Evolutionary conservation across 2,888 invertebrate genomes (phyloP), one percentile per base, ranked within the genome.

Genomic region (Neria commutata): DNA sequence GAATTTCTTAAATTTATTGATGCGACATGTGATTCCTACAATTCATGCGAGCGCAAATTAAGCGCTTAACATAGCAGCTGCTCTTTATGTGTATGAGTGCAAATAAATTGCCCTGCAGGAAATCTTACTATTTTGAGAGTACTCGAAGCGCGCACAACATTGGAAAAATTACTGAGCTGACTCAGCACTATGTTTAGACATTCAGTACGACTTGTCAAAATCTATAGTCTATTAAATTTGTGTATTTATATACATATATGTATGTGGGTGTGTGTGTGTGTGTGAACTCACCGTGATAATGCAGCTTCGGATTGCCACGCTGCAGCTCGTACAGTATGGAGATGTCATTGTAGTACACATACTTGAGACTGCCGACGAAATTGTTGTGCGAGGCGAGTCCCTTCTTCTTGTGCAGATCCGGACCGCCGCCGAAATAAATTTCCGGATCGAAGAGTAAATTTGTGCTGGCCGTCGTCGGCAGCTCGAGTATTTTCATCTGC

Each of bases 291-390:
- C 82, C 87, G 67, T 90, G 90, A 74, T 91, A 90, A 76, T 91
- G 90, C 11, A 91, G 92, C 84, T 94, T 93, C 23, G 92, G 92
- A 80, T 92, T 93, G 66, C 89, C 89, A 70, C 89, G 89, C 70
- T 92, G 89, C 62, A 96, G 81, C 75, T 94, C 94, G 77, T 95
- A 94, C 62, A 97, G 84, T 66, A 97, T 92, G 1, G 94, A 94
- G 26, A 94, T 89, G 74, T 95, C 94, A 79, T 96, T 95, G 82
- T 94, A 95, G 79, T 93, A 96, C 48, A 95, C 93, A 78, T 94
- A 94, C 77, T 94, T 94, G 34, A 97, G 80, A 69, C 92, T 92
- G 23, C 97, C 94, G 68, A 91, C 91, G 77, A 94, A 94, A 82
- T 92, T 93, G 79, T 93, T 92, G 70, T 89, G 87, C 58, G 89